A percentile compares a stretch with the other conserved stretches of the same genome.
Evolutionary conservation across 2,888 invertebrate species (phyloP).

Genomic region (Bombylius major): DNA sequence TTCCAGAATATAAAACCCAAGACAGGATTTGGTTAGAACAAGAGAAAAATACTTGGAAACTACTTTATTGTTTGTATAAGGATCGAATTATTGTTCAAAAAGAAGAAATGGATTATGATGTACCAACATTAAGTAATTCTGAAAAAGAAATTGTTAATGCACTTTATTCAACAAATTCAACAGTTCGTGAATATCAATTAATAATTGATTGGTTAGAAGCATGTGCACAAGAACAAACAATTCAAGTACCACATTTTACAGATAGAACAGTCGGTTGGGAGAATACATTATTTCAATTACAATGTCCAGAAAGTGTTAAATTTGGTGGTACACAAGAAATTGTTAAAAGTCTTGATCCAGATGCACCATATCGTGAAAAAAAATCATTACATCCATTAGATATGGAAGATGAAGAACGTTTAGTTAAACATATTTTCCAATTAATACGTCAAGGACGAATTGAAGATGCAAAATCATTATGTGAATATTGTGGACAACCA

Average conservation of each 20-base stretch:
- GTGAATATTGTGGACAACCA: slow-evolving; percentile 75
- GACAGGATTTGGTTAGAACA: slow-evolving; percentile 51
- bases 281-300: slow-evolving; percentile 71
- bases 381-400: slow-evolving; percentile 75
- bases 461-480: slow-evolving; percentile 70
- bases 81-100: slow-evolving; percentile 50
- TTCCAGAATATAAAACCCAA: slow-evolving; percentile 20
- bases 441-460: slow-evolving; percentile 78
- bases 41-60: slow-evolving; percentile 81
- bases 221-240: slow-evolving; percentile 49
- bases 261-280: slow-evolving; percentile 82
- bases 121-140: slow-evolving; percentile 39
- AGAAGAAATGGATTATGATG: slow-evolving; percentile 30
- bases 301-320: slow-evolving; percentile 41
- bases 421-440: slow-evolving; percentile 46
- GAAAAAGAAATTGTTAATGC: slow-evolving; percentile 38
- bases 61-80: slow-evolving; percentile 67
- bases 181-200: slow-evolving; percentile 59
- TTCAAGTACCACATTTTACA: slow-evolving; percentile 56
- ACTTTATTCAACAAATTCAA: slow-evolving; percentile 40
- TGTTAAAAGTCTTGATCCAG: slow-evolving; percentile 70
- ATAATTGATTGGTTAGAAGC: slow-evolving; percentile 89
- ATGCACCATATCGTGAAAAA: slow-evolving; percentile 71
- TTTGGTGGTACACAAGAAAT: slow-evolving; percentile 46
- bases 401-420: slow-evolving; percentile 58